Percentiles rank a stretch among this genome's conserved stretches.
Evolutionary conservation across 2,888 invertebrate genomes (phyloP).

Genomic region (Xestia rhomboidea): DNA sequence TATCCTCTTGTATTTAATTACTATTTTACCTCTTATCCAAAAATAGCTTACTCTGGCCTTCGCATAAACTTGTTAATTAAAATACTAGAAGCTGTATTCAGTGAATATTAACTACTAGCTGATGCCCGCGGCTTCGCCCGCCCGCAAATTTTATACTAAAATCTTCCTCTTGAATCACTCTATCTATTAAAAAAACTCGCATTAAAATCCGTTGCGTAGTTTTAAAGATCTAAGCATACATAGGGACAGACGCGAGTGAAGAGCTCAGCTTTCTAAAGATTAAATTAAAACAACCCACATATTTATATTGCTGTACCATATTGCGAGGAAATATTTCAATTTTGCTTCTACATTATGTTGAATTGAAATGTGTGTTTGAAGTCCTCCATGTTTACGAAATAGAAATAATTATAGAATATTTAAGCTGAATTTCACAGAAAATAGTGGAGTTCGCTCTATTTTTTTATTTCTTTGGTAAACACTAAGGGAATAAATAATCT

Average conservation of each 20-base stretch:
- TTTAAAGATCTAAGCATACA: too few species aligned
- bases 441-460: neutral
- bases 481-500: neutral
- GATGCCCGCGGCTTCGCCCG: too few species aligned
- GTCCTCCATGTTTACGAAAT: neutral
- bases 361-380: constrained; percentile 3
- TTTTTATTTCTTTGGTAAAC: too few species aligned
- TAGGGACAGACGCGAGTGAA: too few species aligned
- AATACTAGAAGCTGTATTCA: constrained; percentile 30
- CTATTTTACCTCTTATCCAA: constrained; percentile 18
- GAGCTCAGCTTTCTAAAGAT: constrained; percentile 14
- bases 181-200: too few species aligned
- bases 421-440: neutral
- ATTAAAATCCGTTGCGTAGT: too few species aligned
- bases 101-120: constrained; percentile 35
- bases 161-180: too few species aligned
- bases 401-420: neutral
- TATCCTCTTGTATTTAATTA: constrained; percentile 13
- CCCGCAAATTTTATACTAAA: too few species aligned
- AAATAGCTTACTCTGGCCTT: constrained; percentile 38
- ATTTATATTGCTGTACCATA: neutral
- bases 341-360: constrained; percentile 1
- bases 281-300: constrained; percentile 31
- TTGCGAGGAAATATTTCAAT: constrained; percentile 4
- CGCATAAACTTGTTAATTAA: constrained; percentile 52